Evolutionary conservation across 2,113 vertebrate genomes (phyloP).

Genomic region (Pleuronectes platessa): DNA sequence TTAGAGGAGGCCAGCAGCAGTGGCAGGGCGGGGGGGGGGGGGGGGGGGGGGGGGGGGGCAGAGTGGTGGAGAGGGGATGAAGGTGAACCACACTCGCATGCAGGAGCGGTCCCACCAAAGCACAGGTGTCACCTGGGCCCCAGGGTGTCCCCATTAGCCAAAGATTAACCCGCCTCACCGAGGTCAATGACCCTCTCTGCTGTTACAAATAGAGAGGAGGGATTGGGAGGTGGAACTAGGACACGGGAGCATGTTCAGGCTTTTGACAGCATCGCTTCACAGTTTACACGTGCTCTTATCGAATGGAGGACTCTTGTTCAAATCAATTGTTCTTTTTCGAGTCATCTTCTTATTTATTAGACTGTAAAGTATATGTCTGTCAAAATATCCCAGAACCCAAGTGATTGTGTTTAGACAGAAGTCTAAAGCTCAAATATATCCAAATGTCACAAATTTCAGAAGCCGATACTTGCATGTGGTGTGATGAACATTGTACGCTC

Average conservation of each 20-base stretch:
- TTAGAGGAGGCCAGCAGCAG: background rate
- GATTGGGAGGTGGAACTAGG: conserved; percentile 50
- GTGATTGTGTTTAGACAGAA: too few relatives aligned
- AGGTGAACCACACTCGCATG: conserved; percentile 51
- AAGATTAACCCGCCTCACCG: conserved; percentile 46
- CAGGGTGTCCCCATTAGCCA: conserved; percentile 48
- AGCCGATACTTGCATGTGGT: too few relatives aligned
- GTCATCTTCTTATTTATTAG: background rate
- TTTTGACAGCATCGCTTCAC: conserved; percentile 5
- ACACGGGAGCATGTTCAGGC: conserved; percentile 30
- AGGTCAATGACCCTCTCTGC: conserved; percentile 67
- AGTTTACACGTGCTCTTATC: background rate
- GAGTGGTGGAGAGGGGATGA: background rate
- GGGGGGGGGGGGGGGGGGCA: background rate
- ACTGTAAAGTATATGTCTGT: background rate
- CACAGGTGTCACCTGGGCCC: conserved; percentile 79
- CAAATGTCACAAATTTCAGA: too few relatives aligned
- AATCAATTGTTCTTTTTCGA: background rate
- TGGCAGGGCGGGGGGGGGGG: background rate
- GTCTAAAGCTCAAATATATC: background rate
- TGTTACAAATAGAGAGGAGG: conserved; percentile 43
- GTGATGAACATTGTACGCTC: background rate
- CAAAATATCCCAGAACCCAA: background rate
- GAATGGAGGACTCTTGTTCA: background rate
- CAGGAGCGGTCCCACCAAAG: conserved; percentile 40